Conservation (phyloP, 1,140 invertebrate genomes). For the Diachasmimorpha longicaudata region DNA sequence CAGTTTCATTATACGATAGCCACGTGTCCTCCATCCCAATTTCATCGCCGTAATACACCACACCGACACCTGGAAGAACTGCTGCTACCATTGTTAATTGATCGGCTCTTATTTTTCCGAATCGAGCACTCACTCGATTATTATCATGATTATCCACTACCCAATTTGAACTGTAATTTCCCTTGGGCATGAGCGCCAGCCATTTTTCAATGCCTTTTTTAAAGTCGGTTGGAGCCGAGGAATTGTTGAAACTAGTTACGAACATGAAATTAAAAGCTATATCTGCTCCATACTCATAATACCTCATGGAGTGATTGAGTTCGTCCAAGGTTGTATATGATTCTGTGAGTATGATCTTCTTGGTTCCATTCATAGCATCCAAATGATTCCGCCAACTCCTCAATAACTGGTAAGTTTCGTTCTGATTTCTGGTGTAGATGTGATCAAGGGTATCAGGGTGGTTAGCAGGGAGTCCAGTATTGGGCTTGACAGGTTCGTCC, state of each 20-base stretch:
- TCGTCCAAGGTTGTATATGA: neutral
- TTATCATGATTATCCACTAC: slow-evolving; percentile 53
- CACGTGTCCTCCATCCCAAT: slow-evolving; percentile 76
- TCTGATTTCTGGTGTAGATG: slow-evolving; percentile 68
- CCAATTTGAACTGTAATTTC: slow-evolving; percentile 61
- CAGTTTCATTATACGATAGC: slow-evolving; percentile 55
- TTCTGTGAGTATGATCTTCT: slow-evolving; percentile 68
- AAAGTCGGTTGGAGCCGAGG: slow-evolving; percentile 63
- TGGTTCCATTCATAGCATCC: slow-evolving; percentile 57
- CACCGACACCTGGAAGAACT: slow-evolving; percentile 70
- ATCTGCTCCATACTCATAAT: slow-evolving; percentile 66
- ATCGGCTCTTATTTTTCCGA: slow-evolving; percentile 66
- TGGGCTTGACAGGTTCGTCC: slow-evolving; percentile 64
- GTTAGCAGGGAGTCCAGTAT: slow-evolving; percentile 54
- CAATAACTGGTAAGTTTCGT: slow-evolving; percentile 68
- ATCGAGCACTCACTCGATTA: slow-evolving; percentile 21
- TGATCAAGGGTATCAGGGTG: slow-evolving; percentile 68
- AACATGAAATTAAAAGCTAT: slow-evolving; percentile 70
- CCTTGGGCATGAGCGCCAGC: slow-evolving; percentile 64
- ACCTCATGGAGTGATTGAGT: slow-evolving; percentile 62
- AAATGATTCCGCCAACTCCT: slow-evolving; percentile 67
- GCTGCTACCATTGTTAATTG: slow-evolving; percentile 68
- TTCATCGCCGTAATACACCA: slow-evolving; percentile 80
- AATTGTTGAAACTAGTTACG: slow-evolving; percentile 59
- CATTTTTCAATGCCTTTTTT: slow-evolving; percentile 64